These are phyloP conservation scores for Cydia splendana DNA, from an alignment of 1,140 invertebrate species.

Conservation along the genomic window DNA sequence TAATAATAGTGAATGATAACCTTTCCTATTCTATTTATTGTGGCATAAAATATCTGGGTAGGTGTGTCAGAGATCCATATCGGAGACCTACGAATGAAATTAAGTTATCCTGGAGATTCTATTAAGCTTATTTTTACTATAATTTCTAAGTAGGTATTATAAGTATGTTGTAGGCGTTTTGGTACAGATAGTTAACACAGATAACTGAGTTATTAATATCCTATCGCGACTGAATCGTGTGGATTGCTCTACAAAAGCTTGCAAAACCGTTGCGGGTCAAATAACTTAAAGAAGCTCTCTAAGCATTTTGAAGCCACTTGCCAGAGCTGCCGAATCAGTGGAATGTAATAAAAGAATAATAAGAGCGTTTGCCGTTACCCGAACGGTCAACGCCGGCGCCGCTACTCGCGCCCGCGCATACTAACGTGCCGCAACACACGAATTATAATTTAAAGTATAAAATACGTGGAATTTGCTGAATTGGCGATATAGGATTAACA, in stretches of 20 bases:
- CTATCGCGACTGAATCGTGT: neutral
- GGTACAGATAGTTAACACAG: too few species aligned
- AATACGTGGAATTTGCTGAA: neutral
- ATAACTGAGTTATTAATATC: too few species aligned
- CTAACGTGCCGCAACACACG: constrained; percentile 35
- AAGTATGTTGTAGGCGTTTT: too few species aligned
- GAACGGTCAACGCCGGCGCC: constrained; percentile 41
- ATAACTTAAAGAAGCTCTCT: neutral
- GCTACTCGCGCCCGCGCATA: constrained; percentile 37
- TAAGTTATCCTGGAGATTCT: neutral
- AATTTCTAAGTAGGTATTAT: too few species aligned
- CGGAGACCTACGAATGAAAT: neutral
- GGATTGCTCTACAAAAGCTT: neutral
- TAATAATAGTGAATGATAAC: neutral
- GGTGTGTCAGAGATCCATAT: neutral
- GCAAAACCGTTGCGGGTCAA: neutral
- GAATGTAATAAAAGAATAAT: constrained; percentile 32
- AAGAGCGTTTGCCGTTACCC: constrained; percentile 45
- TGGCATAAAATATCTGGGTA: neutral
- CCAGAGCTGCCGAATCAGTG: neutral
- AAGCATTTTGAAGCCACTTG: neutral
- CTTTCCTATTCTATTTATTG: neutral
- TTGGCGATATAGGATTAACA: neutral
- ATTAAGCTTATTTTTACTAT: too few species aligned
- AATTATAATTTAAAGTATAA: neutral